Base-by-base conservation (phyloP, 2,113 vertebrate species). In the Vicugna pacos region DNA sequence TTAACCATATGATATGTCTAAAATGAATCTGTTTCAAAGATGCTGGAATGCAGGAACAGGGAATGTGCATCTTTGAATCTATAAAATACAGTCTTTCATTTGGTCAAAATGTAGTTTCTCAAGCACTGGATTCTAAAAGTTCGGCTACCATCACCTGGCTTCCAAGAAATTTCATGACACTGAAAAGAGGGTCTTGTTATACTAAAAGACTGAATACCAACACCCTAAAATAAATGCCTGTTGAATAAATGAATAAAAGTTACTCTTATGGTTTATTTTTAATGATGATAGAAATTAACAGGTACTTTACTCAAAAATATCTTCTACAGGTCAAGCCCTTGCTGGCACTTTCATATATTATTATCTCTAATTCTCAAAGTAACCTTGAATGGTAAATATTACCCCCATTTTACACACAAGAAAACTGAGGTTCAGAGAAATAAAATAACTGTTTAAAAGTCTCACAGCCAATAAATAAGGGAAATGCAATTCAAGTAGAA, bases 191-290 rank as follows among this genome's bases (percentile, higher is more conserved):
- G 13, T 90, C 50, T 84, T 67, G 11, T 38, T 79, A 60, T 62
- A 26, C 52, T 77, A 84, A 93, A 85, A 69, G 26, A 89, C 1
- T 89, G 38, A 85, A 48, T 52, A 93, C 52, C 42, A 86, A 89
- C 5, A 84, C 22, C 10, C 90, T 93, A 95, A 96, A 93, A 89
- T 84, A 85, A 92, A 85, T 54, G 28, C 52, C 69, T 64, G 38
- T 20, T 79, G 38, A 92, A 70, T 56, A 89, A 87, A 83, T 54
- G 22, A 75, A 75, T 83, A 92, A 83, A 83, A 89, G 54, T 48
- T 84, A 89, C 46, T 87, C 52, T 5, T 73, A 28, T 60, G 58
- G 65, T 26, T 96, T 62, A 93, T 46, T 93, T 93, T 93, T 75
- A 93, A 81, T 69, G 22, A 82, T 46, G 48, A 84, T 0, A 69